phyloP scores from a whole-genome alignment of 1,140 invertebrate genomes.

The Battus philenor region DNA sequence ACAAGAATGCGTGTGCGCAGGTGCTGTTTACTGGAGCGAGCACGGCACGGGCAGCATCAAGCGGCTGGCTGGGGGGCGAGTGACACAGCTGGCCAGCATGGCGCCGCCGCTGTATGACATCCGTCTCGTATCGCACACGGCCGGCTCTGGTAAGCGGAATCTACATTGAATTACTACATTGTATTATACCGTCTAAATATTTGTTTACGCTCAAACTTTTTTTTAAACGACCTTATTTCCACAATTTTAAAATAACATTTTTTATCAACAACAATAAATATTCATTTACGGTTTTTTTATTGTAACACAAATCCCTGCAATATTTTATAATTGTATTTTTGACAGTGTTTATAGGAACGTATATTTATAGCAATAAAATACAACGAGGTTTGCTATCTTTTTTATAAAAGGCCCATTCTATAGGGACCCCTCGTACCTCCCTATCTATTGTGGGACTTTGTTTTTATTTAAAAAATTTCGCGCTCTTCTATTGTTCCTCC shows the following conservation, averaged over 20 bases:
- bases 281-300: not conserved
- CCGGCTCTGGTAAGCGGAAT: constrained; percentile 58
- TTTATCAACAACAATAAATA: too few species aligned
- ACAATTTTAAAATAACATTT: not conserved
- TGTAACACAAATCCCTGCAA: not conserved
- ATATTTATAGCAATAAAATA: too few species aligned
- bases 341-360: too few species aligned
- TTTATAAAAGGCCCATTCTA: too few species aligned
- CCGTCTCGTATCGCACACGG: constrained; percentile 76
- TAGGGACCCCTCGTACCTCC: too few species aligned
- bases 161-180: not conserved
- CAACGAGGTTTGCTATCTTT: too few species aligned
- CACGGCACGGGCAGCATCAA: constrained; percentile 78
- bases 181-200: not conserved
- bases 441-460: too few species aligned
- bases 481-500: too few species aligned
- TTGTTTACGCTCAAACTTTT: not conserved
- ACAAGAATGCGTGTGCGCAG: too few species aligned
- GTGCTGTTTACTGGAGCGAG: constrained; percentile 84
- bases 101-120: constrained; percentile 80
- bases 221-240: not conserved
- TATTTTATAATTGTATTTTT: too few species aligned
- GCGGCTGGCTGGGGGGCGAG: constrained; percentile 53
- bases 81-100: constrained; percentile 65
- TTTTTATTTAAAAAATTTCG: too few species aligned